A percentile compares a stretch with the other conserved stretches of the same genome.
Evolutionary conservation across 1,140 invertebrate genomes (phyloP).

Genomic region (Drosophila sp.): DNA sequence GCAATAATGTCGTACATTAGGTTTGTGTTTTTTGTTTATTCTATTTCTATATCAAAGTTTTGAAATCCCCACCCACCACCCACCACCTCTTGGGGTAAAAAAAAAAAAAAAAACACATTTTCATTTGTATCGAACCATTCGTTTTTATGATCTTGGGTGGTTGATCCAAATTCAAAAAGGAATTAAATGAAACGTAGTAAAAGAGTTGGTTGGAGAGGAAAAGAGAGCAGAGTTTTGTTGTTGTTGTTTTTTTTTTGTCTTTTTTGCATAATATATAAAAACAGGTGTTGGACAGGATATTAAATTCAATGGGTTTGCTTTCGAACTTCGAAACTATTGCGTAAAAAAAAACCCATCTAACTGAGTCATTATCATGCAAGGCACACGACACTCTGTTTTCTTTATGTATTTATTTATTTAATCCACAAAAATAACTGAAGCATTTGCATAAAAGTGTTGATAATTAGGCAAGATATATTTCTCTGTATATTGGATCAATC

Average conservation of each 20-base stretch:
- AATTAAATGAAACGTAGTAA: slow-evolving; percentile 68
- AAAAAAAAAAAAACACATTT: slow-evolving; percentile 26
- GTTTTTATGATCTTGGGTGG: slow-evolving; percentile 69
- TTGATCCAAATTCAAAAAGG: slow-evolving; percentile 60
- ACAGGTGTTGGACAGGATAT: slow-evolving; percentile 77
- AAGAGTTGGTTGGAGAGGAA: not conserved
- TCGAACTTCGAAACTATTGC: slow-evolving; percentile 47
- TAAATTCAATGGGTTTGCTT: slow-evolving; percentile 49
- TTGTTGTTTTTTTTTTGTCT: not conserved
- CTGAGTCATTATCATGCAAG: slow-evolving; percentile 48
- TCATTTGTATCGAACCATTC: slow-evolving; percentile 48
- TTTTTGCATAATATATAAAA: slow-evolving; percentile 64
- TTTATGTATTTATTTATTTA: slow-evolving; percentile 19
- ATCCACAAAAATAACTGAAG: slow-evolving; percentile 16
- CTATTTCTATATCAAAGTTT: slow-evolving; percentile 1
- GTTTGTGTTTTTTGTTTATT: slow-evolving; percentile 43
- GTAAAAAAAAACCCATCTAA: slow-evolving; percentile 23
- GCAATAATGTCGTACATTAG: slow-evolving; percentile 75
- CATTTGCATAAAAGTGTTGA: slow-evolving; percentile 57
- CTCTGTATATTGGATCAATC: slow-evolving; percentile 42
- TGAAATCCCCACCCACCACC: not conserved
- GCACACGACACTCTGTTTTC: slow-evolving; percentile 33
- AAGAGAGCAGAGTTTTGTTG: not conserved
- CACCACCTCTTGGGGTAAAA: not conserved
- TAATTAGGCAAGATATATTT: slow-evolving; percentile 41